Conservation (phyloP, 2,113 vertebrate genomes). For the Ramphastos sulfuratus region DNA sequence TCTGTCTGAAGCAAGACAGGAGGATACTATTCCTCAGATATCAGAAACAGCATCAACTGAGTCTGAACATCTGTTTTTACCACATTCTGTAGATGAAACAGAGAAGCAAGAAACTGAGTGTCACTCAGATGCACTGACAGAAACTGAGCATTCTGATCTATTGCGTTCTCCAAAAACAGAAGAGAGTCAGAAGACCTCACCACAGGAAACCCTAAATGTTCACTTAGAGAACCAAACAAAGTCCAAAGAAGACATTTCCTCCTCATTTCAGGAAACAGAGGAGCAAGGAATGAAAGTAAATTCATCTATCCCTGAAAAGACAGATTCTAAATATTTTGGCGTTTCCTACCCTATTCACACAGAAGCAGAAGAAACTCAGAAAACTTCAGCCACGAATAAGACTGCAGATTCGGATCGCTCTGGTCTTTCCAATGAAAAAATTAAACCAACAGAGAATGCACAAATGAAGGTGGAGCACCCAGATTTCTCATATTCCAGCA, state of each 20-base stretch:
- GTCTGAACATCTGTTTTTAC: background rate
- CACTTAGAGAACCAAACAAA: background rate
- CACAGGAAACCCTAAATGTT: background rate
- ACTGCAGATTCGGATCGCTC: background rate
- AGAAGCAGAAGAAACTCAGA: background rate
- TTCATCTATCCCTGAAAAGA: slow-evolving; percentile 4
- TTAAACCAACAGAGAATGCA: background rate
- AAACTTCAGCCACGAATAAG: background rate
- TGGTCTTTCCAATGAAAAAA: background rate
- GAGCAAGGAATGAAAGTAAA: slow-evolving; percentile 2
- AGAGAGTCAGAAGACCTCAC: background rate
- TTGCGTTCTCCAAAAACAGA: background rate
- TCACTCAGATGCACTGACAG: background rate
- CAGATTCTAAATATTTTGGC: slow-evolving; percentile 38
- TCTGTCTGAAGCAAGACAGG: background rate
- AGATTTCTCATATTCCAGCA: background rate
- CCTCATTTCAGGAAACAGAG: background rate
- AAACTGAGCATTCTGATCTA: background rate
- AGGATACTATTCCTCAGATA: background rate
- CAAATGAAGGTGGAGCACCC: background rate
- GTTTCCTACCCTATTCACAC: slow-evolving; percentile 8
- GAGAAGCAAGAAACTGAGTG: background rate
- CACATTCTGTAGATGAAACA: background rate
- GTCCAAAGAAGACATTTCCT: background rate
- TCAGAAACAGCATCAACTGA: background rate